Conservation (phyloP, 2,797 vertebrate genomes). For the Nyctalus aviator region DNA sequence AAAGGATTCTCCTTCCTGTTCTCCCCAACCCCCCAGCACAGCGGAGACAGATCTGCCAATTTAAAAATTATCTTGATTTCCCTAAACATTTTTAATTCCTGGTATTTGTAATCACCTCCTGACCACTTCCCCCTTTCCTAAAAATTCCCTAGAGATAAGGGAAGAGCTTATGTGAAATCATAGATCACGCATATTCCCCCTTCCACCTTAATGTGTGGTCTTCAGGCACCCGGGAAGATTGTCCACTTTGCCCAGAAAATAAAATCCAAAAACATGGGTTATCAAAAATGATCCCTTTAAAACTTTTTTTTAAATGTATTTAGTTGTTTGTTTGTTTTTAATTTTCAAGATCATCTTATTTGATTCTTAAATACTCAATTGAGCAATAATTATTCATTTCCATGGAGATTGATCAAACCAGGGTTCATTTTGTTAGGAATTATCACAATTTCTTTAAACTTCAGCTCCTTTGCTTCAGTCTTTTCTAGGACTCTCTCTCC, state of each 20-base stretch:
- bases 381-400: constrained; percentile 11
- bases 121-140: background rate
- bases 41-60: background rate
- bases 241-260: constrained; percentile 14
- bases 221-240: background rate
- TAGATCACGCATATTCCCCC: background rate
- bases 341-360: constrained; percentile 37
- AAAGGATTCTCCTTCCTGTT: background rate
- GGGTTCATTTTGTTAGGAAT: background rate
- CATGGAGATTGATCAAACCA: background rate
- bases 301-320: background rate
- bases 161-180: background rate
- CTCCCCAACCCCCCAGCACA: background rate
- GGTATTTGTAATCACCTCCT: background rate
- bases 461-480: constrained; percentile 1
- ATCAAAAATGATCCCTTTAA: background rate
- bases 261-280: background rate
- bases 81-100: background rate
- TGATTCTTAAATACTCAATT: constrained; percentile 46
- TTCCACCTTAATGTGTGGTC: background rate
- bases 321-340: constrained; percentile 36
- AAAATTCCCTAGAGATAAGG: background rate
- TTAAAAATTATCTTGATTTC: background rate
- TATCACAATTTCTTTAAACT: constrained; percentile 22
- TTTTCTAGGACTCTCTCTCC: constrained; percentile 42